Base-by-base conservation (phyloP, 2,113 vertebrate species). In the Misgurnus anguillicaudatus region DNA sequence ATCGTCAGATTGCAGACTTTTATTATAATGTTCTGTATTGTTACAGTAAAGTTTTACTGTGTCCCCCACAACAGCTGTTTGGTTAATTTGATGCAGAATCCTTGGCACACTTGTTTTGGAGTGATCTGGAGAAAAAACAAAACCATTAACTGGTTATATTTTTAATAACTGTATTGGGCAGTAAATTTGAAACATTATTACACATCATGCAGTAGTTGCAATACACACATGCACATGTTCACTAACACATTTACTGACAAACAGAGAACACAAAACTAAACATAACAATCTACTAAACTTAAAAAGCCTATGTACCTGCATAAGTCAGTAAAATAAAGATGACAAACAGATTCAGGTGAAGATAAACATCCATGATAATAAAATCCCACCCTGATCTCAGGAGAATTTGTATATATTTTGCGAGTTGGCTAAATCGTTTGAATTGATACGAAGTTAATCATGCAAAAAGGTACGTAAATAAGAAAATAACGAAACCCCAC, bases 11-110 rank as follows among this genome's bases (percentile, higher is more conserved):
- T 2, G 7, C 71, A 24, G 42, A 45, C 2, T 31, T 2, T 31
- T 31, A 31, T 31, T 31, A 2, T 1, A 31, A 31, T 31, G 24
- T 31, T 31, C 0, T 4, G 41, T 61, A 24, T 38, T 47, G 58
- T 75, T 75, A 24, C 73, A 75, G 42, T 63, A 6, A 75, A 75
- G 60, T 14, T 16, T 51, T 3, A 75, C 60, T 47, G 41, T 75
- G 36, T 64, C 58, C 16, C 58, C 73, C 42, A 48, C 42, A 75
- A 38, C 19, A 14, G 51, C 73, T 17, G 73, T 75, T 13, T 62
- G 19, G 5, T 36, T 19, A 42, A 63, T 75, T 21, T 75, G 73
- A 13, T 63, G 58, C 0, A 0, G 7, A 4, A 63, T 8, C 6
- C 1, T 63, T 51, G 0, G 1, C 42, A 36, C 73, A 61, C 19